A percentile compares a stretch with the other conserved stretches of the same genome.
Evolutionary conservation across 53 echinoderm and acorn worm species (phyloP).

Genomic region (Antedon mediterranea): DNA sequence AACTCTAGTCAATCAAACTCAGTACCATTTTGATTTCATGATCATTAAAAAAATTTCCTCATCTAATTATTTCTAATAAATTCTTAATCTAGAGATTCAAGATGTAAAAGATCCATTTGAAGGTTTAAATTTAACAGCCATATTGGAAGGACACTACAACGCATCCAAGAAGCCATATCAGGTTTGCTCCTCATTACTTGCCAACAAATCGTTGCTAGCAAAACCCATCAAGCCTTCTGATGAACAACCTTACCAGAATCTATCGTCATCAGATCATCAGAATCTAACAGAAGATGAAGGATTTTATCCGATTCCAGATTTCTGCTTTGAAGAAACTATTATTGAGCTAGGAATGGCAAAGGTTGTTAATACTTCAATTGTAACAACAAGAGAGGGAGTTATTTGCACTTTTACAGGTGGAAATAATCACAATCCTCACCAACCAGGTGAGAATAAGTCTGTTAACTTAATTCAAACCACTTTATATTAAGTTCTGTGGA

Average conservation of each 20-base stretch:
- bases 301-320: not conserved
- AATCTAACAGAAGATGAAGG: not conserved
- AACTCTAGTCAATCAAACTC: too few relatives aligned
- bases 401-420: conserved; percentile 46
- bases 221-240: not conserved
- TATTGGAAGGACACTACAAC: not conserved
- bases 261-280: not conserved
- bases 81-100: too few relatives aligned
- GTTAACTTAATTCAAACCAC: too few relatives aligned
- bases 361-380: conserved; percentile 33
- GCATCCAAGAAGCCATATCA: not conserved
- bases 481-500: too few relatives aligned
- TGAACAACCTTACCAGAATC: conserved; percentile 1
- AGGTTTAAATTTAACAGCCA: not conserved
- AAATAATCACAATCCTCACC: conserved; percentile 39
- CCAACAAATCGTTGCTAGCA: not conserved
- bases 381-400: conserved; percentile 34
- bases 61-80: too few relatives aligned
- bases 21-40: too few relatives aligned
- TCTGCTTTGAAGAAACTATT: conserved; percentile 39
- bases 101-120: not conserved
- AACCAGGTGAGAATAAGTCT: conserved; percentile 40
- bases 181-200: not conserved
- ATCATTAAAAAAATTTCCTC: too few relatives aligned
- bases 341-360: conserved; percentile 38